A percentile compares a stretch with the other conserved stretches of the same genome.
phyloP scores from a whole-genome alignment of 2,888 invertebrate species.

The Drosophila antonietae region DNA sequence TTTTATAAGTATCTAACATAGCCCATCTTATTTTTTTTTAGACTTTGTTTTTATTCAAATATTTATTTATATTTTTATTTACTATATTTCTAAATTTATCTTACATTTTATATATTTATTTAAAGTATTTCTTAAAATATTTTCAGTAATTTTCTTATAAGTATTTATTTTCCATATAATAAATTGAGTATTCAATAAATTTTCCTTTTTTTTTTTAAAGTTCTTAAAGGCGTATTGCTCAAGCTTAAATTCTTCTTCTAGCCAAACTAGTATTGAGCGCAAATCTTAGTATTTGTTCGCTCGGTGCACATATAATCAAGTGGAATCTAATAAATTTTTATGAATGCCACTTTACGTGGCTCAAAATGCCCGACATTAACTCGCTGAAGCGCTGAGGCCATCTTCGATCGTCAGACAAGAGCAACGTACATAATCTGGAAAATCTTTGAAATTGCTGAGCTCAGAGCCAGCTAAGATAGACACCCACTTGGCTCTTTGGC shows the following conservation, averaged over 20 bases:
- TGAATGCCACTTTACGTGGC: constrained; percentile 32
- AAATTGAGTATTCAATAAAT: no score
- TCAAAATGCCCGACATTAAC: constrained; percentile 40
- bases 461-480: constrained; percentile 2
- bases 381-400: constrained; percentile 15
- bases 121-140: no score
- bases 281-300: constrained; percentile 1
- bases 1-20: no score
- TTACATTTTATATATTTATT: no score
- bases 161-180: no score
- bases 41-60: no score
- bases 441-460: constrained; percentile 43
- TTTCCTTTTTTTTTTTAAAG: neutral
- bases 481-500: constrained; percentile 26
- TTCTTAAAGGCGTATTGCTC: no score
- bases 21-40: no score
- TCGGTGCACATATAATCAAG: constrained; percentile 34
- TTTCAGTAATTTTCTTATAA: no score
- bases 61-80: no score
- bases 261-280: neutral
- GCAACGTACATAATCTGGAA: constrained; percentile 22
- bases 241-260: neutral
- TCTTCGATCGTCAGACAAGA: constrained; percentile 7
- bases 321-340: constrained; percentile 49
- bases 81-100: no score